phyloP scores from a whole-genome alignment of 2,888 invertebrate species.

The Tenthredo notha region DNA sequence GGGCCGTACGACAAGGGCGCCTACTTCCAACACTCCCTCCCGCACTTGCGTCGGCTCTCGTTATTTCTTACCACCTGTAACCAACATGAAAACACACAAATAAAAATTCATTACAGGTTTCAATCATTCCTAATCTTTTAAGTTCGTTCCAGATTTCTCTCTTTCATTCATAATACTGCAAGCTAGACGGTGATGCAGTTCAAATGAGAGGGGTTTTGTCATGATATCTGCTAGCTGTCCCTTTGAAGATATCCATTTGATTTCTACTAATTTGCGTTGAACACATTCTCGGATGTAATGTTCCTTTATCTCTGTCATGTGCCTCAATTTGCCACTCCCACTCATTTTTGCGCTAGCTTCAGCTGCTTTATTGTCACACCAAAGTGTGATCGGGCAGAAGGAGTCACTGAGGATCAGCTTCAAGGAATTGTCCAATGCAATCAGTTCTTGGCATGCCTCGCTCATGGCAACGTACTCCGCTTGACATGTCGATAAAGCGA shows the following conservation, averaged over 20 bases:
- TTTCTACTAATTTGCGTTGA: constrained; percentile 50
- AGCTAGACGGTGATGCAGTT: constrained; percentile 35
- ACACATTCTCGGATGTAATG: constrained; percentile 58
- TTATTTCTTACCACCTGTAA: constrained; percentile 55
- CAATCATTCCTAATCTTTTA: constrained; percentile 48
- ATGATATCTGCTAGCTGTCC: constrained; percentile 60
- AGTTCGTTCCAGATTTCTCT: constrained; percentile 22
- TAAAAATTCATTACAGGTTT: constrained; percentile 49
- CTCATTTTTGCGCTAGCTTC: constrained; percentile 49
- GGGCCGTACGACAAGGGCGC: constrained; percentile 53
- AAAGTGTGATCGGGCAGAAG: constrained; percentile 57
- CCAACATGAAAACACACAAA: constrained; percentile 54
- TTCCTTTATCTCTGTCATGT: constrained; percentile 51
- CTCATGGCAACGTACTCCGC: constrained; percentile 58
- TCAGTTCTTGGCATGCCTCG: constrained; percentile 57
- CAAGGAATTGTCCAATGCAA: constrained; percentile 58
- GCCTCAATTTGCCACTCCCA: not conserved
- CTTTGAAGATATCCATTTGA: constrained; percentile 57
- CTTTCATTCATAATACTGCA: not conserved
- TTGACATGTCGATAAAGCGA: constrained; percentile 57
- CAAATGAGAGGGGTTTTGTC: constrained; percentile 52
- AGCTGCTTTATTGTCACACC: constrained; percentile 63
- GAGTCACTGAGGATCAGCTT: constrained; percentile 55
- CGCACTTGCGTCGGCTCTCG: constrained; percentile 56
- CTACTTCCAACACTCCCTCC: constrained; percentile 55